Base-by-base conservation (phyloP, 2,113 vertebrate species). In the Talpa occidentalis region DNA sequence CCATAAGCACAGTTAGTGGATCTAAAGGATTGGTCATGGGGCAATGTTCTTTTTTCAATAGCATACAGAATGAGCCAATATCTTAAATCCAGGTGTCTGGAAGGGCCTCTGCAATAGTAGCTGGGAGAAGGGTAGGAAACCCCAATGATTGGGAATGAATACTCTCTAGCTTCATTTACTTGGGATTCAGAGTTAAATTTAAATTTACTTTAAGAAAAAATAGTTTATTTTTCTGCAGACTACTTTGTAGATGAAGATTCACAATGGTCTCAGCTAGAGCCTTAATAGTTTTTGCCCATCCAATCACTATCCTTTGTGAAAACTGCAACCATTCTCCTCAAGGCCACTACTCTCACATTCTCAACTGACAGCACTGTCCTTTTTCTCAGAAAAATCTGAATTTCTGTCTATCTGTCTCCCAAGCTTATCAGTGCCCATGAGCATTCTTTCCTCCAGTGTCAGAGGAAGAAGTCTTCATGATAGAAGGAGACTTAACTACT, bases 171-270 rank as follows among this genome's bases (percentile, higher is more conserved):
- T 60, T 88, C 87, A 47, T 64, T 56, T 60, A 95, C 15, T 64
- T 78, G 56, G 44, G 44, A 35, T n/a, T 64, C n/a, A 93, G 17
- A 72, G 60, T 15, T 79, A 21, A n/a, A 66, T 73, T 96, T 76
- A 62, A 82, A 86, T 70, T 77, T 32, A 22, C 67, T 85, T 52
- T 81, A 52, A 14, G 54, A 66, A 69, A 59, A 40, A 42, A 28
- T 32, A 15, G 26, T 62, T 24, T 90, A n/a, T 70, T 82, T 44
- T 60, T 82, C 60, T 59, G 5, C 40, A 88, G 60, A 86, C 24
- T 28, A 96, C 47, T 79, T 80, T 76, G 28, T 64, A 60, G 44
- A 73, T 82, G 80, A 74, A 79, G 26, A 73, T 66, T 67, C 84
- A 56, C 32, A 22, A 6, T 82, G 44, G 44, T 35, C 40, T 81